Conservation (phyloP, 2,888 invertebrate species). For the Parascotia fuliginaria region DNA sequence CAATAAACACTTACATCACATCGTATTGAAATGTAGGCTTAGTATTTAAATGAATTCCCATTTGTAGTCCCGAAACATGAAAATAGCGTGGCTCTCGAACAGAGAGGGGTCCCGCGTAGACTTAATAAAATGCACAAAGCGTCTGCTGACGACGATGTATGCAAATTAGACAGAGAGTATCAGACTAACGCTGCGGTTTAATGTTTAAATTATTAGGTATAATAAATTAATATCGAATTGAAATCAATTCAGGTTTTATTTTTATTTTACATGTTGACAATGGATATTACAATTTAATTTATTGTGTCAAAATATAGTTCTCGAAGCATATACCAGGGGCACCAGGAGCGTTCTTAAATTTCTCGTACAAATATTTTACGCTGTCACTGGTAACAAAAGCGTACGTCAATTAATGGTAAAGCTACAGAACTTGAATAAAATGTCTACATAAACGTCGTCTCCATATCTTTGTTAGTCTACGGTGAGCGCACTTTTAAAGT, state of each 20-base stretch:
- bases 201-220: not conserved
- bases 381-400: too few relatives aligned
- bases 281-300: too few relatives aligned
- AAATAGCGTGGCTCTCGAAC: constrained; percentile 86
- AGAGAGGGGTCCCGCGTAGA: constrained; percentile 72
- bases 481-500: constrained; percentile 69
- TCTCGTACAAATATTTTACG: too few relatives aligned
- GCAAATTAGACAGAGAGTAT: constrained; percentile 44
- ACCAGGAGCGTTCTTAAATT: too few relatives aligned
- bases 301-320: too few relatives aligned
- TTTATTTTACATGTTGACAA: too few relatives aligned
- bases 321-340: too few relatives aligned
- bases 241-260: too few relatives aligned
- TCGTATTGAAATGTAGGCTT: constrained; percentile 82
- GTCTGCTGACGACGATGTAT: constrained; percentile 53
- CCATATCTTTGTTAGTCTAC: constrained; percentile 53
- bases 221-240: not conserved
- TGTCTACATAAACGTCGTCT: constrained; percentile 22
- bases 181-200: not conserved
- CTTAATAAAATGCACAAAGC: constrained; percentile 63
- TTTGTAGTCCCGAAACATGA: constrained; percentile 85
- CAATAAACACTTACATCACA: constrained; percentile 65
- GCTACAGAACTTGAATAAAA: too few relatives aligned
- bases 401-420: too few relatives aligned
- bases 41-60: constrained; percentile 86